Conservation (phyloP, 1,140 invertebrate species). For the Eueides isabella region DNA sequence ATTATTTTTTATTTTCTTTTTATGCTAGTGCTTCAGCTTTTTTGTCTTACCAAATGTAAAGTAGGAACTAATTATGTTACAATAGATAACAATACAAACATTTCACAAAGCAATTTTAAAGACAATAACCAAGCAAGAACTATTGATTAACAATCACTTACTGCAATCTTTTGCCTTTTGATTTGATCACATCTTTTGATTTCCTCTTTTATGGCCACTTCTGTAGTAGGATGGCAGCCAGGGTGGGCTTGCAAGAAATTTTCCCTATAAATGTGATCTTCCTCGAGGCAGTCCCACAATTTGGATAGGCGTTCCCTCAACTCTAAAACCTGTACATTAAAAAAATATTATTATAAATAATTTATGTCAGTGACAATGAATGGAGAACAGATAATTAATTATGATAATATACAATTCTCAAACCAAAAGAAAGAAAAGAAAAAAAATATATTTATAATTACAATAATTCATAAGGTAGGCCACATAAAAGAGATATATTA, state of each 20-base stretch:
- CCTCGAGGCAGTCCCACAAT: conserved; percentile 86
- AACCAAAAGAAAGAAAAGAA: too few relatives aligned
- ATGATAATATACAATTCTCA: too few relatives aligned
- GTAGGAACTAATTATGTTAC: not conserved
- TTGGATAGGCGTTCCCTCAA: conserved; percentile 81
- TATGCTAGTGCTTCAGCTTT: too few relatives aligned
- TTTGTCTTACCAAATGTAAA: not conserved
- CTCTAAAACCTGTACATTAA: conserved; percentile 62
- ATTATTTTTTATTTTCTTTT: too few relatives aligned
- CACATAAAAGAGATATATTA: too few relatives aligned
- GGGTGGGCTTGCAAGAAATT: conserved; percentile 71
- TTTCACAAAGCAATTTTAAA: not conserved
- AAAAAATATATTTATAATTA: too few relatives aligned
- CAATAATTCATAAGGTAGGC: too few relatives aligned
- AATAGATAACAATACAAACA: not conserved
- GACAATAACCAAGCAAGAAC: conserved; percentile 1
- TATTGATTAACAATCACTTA: conserved; percentile 37
- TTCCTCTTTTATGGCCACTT: conserved; percentile 70
- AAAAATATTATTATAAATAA: not conserved
- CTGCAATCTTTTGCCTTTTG: conserved; percentile 73
- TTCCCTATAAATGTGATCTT: conserved; percentile 77
- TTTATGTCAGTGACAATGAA: too few relatives aligned
- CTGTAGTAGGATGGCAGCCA: conserved; percentile 65
- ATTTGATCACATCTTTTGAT: conserved; percentile 70
- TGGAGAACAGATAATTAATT: too few relatives aligned